Evolutionary conservation across 2,113 vertebrate species (phyloP).

Genomic region (Meriones unguiculatus): DNA sequence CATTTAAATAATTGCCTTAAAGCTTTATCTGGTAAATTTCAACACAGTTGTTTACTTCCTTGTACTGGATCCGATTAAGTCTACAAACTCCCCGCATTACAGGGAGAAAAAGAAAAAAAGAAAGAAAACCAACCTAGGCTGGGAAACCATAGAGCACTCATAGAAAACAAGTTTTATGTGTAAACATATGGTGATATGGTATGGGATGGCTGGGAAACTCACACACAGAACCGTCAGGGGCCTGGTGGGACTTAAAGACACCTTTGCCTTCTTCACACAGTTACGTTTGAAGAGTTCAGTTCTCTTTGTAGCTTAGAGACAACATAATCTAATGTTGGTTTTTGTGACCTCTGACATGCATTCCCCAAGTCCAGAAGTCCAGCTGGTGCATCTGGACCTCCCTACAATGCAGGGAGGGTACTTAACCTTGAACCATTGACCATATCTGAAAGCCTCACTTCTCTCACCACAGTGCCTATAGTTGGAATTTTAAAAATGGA

Average conservation of each 20-base stretch:
- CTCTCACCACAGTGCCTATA: neutral
- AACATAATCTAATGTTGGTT: neutral
- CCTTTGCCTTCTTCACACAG: neutral
- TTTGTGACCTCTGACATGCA: neutral
- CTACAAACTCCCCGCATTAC: neutral
- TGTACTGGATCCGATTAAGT: conserved; percentile 44
- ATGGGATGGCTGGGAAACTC: neutral
- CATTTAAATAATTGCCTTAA: conserved; percentile 66
- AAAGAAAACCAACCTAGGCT: neutral
- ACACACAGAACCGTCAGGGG: conserved; percentile 20
- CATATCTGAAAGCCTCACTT: neutral
- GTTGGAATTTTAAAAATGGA: neutral
- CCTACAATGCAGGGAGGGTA: neutral
- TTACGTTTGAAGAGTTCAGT: neutral
- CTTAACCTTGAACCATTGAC: neutral
- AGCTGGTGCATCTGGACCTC: neutral
- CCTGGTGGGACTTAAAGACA: neutral
- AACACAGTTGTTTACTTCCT: conserved; percentile 13
- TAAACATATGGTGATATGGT: neutral
- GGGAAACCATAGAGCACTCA: neutral
- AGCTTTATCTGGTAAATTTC: neutral
- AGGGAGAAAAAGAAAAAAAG: neutral
- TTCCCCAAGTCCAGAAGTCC: neutral
- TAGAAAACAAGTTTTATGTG: neutral
- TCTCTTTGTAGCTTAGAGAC: neutral